Percentiles rank a stretch among this genome's conserved stretches.
These are phyloP conservation scores for Boloria euphrosyne DNA, from an alignment of 2,888 invertebrate species.

Conservation along the genomic window DNA sequence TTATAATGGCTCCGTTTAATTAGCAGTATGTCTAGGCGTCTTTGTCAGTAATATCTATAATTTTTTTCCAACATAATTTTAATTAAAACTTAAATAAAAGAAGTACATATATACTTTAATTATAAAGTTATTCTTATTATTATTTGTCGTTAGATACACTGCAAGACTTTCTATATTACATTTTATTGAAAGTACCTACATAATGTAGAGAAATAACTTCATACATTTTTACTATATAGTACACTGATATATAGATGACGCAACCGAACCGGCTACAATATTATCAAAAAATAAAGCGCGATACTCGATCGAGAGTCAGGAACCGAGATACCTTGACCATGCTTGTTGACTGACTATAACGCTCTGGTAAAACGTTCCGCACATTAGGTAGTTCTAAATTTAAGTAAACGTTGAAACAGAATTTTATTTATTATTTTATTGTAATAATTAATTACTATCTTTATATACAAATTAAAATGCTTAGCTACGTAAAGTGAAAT, in stretches of 20 bases:
- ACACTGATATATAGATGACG: conserved; percentile 41
- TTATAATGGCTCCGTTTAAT: not conserved
- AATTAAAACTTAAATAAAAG: too few relatives aligned
- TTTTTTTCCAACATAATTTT: too few relatives aligned
- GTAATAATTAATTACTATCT: too few relatives aligned
- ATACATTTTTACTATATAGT: not conserved
- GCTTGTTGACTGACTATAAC: conserved; percentile 29
- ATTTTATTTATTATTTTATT: too few relatives aligned
- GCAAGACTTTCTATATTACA: too few relatives aligned
- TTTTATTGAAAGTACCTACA: not conserved
- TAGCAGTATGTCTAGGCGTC: too few relatives aligned
- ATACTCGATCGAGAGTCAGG: conserved; percentile 40
- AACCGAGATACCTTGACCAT: conserved; percentile 21
- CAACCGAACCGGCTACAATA: conserved; percentile 49
- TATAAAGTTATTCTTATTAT: too few relatives aligned
- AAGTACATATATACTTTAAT: too few relatives aligned
- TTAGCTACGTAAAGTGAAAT: too few relatives aligned
- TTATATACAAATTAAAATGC: too few relatives aligned
- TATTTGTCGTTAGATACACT: too few relatives aligned
- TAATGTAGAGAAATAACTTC: not conserved
- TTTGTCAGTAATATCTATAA: too few relatives aligned
- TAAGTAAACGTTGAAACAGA: not conserved
- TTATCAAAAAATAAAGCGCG: conserved; percentile 46
- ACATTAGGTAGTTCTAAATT: conserved; percentile 21
- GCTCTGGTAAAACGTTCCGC: conserved; percentile 14